Conservation (phyloP, 1,140 invertebrate species). For the Ephestia elutella region DNA sequence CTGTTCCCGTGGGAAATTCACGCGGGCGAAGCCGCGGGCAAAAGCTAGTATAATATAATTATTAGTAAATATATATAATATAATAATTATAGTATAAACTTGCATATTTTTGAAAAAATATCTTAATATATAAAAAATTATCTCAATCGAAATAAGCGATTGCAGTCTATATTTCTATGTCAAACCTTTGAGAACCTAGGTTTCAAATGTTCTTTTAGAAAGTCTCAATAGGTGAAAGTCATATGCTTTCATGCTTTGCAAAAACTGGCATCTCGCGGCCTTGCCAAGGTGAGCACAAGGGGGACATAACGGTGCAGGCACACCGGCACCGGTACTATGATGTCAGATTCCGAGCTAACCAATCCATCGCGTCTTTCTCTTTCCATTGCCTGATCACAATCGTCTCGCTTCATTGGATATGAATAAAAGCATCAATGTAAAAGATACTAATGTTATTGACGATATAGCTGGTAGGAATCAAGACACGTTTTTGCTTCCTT, state of each 20-base stretch:
- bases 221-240: slow-evolving; percentile 71
- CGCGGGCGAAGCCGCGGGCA: too few relatives aligned
- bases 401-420: not conserved
- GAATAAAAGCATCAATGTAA: slow-evolving; percentile 12
- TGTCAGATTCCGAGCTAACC: not conserved
- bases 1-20: too few relatives aligned
- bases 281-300: slow-evolving; percentile 72
- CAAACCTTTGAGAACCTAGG: slow-evolving; percentile 31
- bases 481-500: slow-evolving; percentile 61
- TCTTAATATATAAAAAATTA: not conserved
- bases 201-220: slow-evolving; percentile 47
- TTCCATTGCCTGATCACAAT: slow-evolving; percentile 14
- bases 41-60: too few relatives aligned
- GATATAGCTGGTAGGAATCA: slow-evolving; percentile 21
- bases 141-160: not conserved
- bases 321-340: slow-evolving; percentile 21
- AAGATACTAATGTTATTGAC: not conserved
- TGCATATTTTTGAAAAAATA: too few relatives aligned
- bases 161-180: slow-evolving; percentile 35
- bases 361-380: slow-evolving; percentile 5
- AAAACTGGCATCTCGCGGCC: slow-evolving; percentile 71
- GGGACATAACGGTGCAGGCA: slow-evolving; percentile 65
- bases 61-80: too few relatives aligned
- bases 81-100: too few relatives aligned
- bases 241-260: slow-evolving; percentile 64